A percentile compares a stretch with the other conserved stretches of the same genome.
Conservation (phyloP, 1,140 invertebrate species). For the Drosophila pectinifera region DNA sequence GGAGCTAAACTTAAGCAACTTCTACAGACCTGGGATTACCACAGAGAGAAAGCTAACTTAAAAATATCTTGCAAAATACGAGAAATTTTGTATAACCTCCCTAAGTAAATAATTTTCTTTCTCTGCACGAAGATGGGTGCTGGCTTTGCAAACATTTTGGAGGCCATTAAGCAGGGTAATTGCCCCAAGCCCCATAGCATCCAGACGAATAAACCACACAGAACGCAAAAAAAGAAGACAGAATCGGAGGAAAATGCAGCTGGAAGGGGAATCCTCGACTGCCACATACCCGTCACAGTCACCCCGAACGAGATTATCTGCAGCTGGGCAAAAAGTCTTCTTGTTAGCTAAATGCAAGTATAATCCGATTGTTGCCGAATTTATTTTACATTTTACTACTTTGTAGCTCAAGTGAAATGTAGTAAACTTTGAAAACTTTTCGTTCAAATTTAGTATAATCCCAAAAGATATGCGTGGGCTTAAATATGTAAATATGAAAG, state of each 20-base stretch:
- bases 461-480: neutral
- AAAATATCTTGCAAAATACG: too few relatives aligned
- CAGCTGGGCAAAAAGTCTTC: constrained; percentile 3
- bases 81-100: neutral
- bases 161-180: constrained; percentile 64
- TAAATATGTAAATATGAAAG: neutral
- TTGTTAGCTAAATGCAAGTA: constrained; percentile 26
- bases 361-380: constrained; percentile 31
- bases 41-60: neutral
- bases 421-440: constrained; percentile 20
- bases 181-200: constrained; percentile 61
- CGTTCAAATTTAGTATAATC: constrained; percentile 12
- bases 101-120: neutral
- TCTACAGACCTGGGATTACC: neutral
- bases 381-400: constrained; percentile 21
- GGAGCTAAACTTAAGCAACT: neutral
- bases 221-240: constrained; percentile 12
- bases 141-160: constrained; percentile 37
- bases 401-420: constrained; percentile 8
- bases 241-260: constrained; percentile 19
- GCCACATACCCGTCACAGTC: constrained; percentile 31
- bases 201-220: constrained; percentile 71
- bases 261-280: constrained; percentile 31
- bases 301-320: constrained; percentile 20
- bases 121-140: constrained; percentile 1